Conservation (phyloP, 1,140 invertebrate species). For the Drosophila orena region DNA sequence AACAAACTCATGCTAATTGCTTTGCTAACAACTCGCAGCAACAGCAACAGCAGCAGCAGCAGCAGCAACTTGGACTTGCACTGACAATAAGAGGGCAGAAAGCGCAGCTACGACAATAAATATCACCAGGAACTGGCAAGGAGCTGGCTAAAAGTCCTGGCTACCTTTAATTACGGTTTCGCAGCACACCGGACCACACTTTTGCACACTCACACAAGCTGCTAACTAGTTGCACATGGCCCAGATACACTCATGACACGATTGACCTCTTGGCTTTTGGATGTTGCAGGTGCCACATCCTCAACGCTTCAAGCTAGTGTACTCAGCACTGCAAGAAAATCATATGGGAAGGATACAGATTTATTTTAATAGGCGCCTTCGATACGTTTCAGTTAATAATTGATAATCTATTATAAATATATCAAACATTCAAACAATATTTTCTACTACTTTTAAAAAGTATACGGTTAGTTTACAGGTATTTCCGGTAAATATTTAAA, state of each 20-base stretch:
- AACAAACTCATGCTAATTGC: slow-evolving; percentile 83
- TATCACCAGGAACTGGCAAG: slow-evolving; percentile 60
- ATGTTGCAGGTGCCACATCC: slow-evolving; percentile 47
- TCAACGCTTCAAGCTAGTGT: slow-evolving; percentile 18
- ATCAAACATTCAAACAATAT: too few species aligned
- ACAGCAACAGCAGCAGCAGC: slow-evolving; percentile 29
- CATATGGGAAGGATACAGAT: neutral
- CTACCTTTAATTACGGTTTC: slow-evolving; percentile 74
- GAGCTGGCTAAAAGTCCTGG: slow-evolving; percentile 49
- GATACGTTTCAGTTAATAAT: too few species aligned
- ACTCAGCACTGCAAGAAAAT: neutral
- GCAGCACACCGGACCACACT: slow-evolving; percentile 48
- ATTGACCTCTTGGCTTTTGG: slow-evolving; percentile 67
- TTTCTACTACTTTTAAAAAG: too few species aligned
- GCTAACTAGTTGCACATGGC: slow-evolving; percentile 69
- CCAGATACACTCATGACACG: slow-evolving; percentile 50
- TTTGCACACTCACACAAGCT: slow-evolving; percentile 29
- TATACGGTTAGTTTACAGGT: too few species aligned
- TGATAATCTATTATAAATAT: too few species aligned
- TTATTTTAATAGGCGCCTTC: too few species aligned
- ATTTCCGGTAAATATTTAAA: too few species aligned
- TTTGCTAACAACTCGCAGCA: slow-evolving; percentile 78
- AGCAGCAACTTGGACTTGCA: slow-evolving; percentile 48
- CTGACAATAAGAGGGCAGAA: slow-evolving; percentile 54
- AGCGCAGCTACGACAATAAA: slow-evolving; percentile 68